phyloP scores from a whole-genome alignment of 2,113 vertebrate genomes.

The Mandrillus leucophaeus region DNA sequence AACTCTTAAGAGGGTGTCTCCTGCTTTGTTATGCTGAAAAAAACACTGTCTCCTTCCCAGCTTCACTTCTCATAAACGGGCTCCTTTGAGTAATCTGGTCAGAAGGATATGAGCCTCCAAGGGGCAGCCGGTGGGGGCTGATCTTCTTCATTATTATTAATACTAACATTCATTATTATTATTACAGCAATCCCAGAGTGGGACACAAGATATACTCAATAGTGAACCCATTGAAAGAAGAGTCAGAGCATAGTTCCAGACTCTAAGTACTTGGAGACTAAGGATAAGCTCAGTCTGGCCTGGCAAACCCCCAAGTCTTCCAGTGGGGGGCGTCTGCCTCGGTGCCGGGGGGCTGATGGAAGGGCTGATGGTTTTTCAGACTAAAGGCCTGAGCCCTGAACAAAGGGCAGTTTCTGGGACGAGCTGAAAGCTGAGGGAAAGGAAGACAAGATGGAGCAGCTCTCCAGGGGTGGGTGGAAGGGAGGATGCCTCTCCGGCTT shows the following conservation, averaged over 20 bases:
- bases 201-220: background rate
- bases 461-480: background rate
- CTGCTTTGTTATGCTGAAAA: background rate
- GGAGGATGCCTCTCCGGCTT: background rate
- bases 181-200: background rate
- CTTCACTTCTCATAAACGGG: background rate
- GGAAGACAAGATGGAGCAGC: background rate
- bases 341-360: background rate
- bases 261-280: background rate
- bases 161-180: too few species aligned
- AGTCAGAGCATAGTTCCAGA: background rate
- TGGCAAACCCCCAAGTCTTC: background rate
- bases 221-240: background rate
- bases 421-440: background rate
- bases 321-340: background rate
- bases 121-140: background rate
- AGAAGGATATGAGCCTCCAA: background rate
- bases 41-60: background rate
- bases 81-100: background rate
- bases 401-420: background rate
- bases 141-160: background rate
- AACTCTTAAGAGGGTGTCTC: background rate
- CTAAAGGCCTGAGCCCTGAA: background rate
- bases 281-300: background rate
- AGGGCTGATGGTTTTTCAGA: background rate